Percentiles rank a stretch among this genome's conserved stretches.
These are phyloP conservation scores for Ahaetulla prasina DNA, from an alignment of 2,113 vertebrate species.

Conservation along the genomic window DNA sequence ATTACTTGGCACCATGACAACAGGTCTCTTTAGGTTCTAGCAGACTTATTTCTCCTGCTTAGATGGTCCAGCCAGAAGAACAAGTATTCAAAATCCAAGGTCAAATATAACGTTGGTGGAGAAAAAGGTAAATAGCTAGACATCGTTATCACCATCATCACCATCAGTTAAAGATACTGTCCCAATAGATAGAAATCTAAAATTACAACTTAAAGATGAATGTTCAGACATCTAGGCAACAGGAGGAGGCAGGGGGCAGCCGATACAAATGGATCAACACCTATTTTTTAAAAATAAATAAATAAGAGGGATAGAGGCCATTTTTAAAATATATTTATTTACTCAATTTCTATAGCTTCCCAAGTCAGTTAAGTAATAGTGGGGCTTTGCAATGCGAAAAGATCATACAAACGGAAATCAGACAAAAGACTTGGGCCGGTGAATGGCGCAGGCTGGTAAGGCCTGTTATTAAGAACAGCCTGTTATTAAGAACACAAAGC, in stretches of 20 bases:
- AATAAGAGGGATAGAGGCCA: background rate
- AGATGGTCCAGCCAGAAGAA: background rate
- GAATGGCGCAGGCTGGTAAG: no score
- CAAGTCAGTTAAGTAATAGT: background rate
- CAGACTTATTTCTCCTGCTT: background rate
- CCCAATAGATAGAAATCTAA: background rate
- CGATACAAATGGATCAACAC: background rate
- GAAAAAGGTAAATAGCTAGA: background rate
- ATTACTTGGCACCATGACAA: no score
- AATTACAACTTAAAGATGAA: background rate
- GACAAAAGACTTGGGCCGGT: no score
- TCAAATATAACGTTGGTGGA: background rate
- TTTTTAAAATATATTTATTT: no score
- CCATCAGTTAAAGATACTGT: background rate
- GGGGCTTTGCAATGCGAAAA: background rate
- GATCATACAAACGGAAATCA: background rate
- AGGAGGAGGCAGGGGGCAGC: background rate
- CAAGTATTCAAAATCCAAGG: background rate
- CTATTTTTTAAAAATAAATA: background rate
- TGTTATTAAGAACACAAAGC: no score
- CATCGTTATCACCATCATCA: background rate
- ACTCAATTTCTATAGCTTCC: no score
- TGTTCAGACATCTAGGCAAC: background rate
- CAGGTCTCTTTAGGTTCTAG: background rate
- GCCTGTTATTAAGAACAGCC: no score